Conservation (phyloP, 2,888 invertebrate species). For the Noctua comes region DNA sequence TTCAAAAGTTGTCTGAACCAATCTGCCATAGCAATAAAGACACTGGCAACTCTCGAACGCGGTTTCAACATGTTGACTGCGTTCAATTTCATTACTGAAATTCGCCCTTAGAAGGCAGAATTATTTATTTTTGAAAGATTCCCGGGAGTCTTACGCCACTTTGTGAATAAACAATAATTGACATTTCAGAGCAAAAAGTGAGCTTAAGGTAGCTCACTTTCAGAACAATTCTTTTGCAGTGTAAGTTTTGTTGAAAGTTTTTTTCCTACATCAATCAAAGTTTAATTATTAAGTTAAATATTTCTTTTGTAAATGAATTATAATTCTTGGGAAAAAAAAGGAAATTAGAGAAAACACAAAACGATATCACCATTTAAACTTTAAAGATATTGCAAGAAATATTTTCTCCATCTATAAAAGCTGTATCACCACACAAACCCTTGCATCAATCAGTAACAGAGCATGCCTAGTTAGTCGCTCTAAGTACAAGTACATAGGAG, state of each 20-base stretch:
- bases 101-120: background rate
- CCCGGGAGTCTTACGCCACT: too few relatives aligned
- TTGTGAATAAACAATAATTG: too few relatives aligned
- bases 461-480: conserved; percentile 65
- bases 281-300: background rate
- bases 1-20: background rate
- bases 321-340: background rate
- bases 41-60: background rate
- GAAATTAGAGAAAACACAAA: background rate
- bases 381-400: background rate
- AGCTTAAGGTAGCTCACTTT: too few relatives aligned
- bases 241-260: background rate
- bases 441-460: conserved; percentile 23
- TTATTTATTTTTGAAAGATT: too few relatives aligned
- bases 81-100: background rate
- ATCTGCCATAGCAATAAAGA: background rate
- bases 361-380: background rate
- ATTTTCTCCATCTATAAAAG: conserved; percentile 21
- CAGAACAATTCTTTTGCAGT: background rate
- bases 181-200: too few relatives aligned
- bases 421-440: conserved; percentile 30
- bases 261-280: background rate
- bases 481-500: conserved; percentile 18
- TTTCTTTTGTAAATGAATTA: background rate
- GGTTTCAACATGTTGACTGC: background rate